phyloP scores from a whole-genome alignment of 1,140 invertebrate genomes.

The roundworm (Caenorhabditis elegans) region DNA sequence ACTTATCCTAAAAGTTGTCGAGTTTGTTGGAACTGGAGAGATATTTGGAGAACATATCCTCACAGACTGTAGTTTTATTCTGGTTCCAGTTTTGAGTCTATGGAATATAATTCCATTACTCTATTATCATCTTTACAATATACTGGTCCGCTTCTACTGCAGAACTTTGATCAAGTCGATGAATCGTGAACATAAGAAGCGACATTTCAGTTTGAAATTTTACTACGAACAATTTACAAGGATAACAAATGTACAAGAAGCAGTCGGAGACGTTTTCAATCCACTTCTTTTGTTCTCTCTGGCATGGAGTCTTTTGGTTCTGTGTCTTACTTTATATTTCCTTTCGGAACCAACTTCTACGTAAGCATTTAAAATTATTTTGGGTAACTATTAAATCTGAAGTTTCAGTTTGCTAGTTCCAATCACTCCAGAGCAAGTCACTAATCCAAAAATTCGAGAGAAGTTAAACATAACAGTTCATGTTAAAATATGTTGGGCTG shows the following conservation, averaged over 20 bases:
- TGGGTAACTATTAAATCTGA: background rate
- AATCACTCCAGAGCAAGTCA: constrained; percentile 56
- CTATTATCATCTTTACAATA: constrained; percentile 58
- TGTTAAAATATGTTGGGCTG: constrained; percentile 55
- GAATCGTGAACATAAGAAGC: constrained; percentile 51
- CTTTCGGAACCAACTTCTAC: constrained; percentile 56
- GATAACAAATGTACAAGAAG: constrained; percentile 58
- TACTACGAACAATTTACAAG: constrained; percentile 62
- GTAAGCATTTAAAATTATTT: background rate
- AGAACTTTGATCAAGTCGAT: constrained; percentile 50
- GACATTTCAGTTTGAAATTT: constrained; percentile 57
- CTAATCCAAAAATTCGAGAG: constrained; percentile 34
- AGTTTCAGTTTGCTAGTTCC: constrained; percentile 52
- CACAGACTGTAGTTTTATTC: constrained; percentile 48
- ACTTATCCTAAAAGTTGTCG: constrained; percentile 46
- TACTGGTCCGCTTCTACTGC: constrained; percentile 59
- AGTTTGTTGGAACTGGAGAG: constrained; percentile 39
- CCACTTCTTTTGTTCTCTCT: constrained; percentile 58
- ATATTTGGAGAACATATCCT: constrained; percentile 38
- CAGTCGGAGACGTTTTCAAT: constrained; percentile 58
- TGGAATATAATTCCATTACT: constrained; percentile 60
- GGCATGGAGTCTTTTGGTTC: constrained; percentile 57
- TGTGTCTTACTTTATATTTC: constrained; percentile 61
- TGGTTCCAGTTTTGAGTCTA: constrained; percentile 55
- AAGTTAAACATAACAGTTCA: constrained; percentile 48